phyloP scores from a whole-genome alignment of 2,888 invertebrate genomes.

The Agonopterix alstromeriana region DNA sequence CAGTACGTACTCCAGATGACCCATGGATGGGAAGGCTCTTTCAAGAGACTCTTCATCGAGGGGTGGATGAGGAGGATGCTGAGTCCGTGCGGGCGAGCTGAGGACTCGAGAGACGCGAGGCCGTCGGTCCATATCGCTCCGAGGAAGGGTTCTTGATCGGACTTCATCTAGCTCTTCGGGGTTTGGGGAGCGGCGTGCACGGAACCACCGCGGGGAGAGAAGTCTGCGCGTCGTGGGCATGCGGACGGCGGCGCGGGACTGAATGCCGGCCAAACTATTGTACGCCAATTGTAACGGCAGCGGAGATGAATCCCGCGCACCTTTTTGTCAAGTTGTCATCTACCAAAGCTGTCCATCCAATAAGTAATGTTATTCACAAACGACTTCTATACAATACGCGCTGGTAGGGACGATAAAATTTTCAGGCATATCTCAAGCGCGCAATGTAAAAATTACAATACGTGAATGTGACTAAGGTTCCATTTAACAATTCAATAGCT shows the following conservation, averaged over 20 bases:
- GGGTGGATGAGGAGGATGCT: conserved; percentile 24
- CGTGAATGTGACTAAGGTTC: too few species aligned
- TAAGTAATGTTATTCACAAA: too few species aligned
- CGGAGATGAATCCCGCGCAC: conserved; percentile 38
- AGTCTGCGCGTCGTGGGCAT: conserved; percentile 61
- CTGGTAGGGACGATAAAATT: too few species aligned
- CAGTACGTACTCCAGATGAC: conserved; percentile 66
- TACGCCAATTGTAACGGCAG: conserved; percentile 47
- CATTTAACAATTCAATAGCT: too few species aligned
- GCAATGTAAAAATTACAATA: too few species aligned
- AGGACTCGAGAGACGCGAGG: conserved; percentile 42
- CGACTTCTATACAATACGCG: too few species aligned
- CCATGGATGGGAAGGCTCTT: conserved; percentile 80
- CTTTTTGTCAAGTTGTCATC: neutral
- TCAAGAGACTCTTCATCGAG: conserved; percentile 75
- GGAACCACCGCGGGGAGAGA: conserved; percentile 58
- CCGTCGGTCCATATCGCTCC: conserved; percentile 42
- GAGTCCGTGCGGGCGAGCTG: conserved; percentile 32
- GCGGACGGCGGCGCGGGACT: conserved; percentile 52
- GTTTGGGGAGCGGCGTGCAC: conserved; percentile 43
- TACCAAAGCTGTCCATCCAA: neutral
- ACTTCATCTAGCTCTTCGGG: conserved; percentile 42
- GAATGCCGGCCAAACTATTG: conserved; percentile 42
- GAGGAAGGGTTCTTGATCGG: conserved; percentile 26
- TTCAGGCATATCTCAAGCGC: too few species aligned